These are phyloP conservation scores for Champsocephalus esox DNA, from an alignment of 2,797 vertebrate genomes.

Conservation along the genomic window DNA sequence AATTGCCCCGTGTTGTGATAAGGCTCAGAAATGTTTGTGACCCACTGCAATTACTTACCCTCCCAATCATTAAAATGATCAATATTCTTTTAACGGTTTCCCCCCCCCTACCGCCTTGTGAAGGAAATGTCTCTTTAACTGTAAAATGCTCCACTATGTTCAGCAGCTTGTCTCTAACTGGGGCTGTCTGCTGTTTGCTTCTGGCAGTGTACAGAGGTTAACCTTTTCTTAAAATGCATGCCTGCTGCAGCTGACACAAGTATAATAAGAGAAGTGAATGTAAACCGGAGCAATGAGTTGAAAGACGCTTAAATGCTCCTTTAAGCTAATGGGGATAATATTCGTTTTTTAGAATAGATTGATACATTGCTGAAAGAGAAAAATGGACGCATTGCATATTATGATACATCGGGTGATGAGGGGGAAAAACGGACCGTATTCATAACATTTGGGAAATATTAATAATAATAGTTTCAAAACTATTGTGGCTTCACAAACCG, in stretches of 20 bases:
- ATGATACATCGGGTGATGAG: too few species aligned
- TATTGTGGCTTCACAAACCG: too few species aligned
- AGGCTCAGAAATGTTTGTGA: not conserved
- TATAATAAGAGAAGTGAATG: not conserved
- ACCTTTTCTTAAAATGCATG: not conserved
- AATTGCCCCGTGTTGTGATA: constrained; percentile 19
- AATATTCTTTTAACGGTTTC: not conserved
- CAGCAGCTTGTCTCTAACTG: not conserved
- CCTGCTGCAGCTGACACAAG: not conserved
- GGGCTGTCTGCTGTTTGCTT: not conserved
- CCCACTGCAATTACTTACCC: not conserved
- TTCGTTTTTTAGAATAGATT: too few species aligned
- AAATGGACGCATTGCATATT: too few species aligned
- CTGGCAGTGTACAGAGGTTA: not conserved
- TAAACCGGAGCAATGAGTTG: not conserved
- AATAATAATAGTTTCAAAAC: too few species aligned
- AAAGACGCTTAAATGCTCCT: not conserved
- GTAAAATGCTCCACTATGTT: not conserved
- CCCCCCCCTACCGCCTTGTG: not conserved
- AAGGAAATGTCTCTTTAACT: not conserved
- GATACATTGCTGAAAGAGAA: too few species aligned
- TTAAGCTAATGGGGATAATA: not conserved
- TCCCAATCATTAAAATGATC: not conserved
- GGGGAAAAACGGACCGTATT: too few species aligned
- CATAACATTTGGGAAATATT: too few species aligned